phyloP scores from a whole-genome alignment of 37 sponge, comb jelly and placozoan genomes.

The Spongilla lacustris region DNA sequence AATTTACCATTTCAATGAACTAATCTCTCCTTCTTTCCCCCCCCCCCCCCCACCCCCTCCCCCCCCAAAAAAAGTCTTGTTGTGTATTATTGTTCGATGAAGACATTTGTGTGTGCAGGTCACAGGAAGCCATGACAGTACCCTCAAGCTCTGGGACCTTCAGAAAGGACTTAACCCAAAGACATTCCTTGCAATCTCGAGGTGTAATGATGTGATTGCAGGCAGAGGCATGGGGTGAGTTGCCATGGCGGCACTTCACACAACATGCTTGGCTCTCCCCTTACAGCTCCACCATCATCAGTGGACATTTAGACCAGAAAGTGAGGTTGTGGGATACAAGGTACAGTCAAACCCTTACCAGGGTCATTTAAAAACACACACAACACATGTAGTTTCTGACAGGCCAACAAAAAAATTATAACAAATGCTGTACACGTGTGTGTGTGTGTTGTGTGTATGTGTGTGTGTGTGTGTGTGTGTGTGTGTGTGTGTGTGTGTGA shows the following conservation, averaged over 20 bases:
- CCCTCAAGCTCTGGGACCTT: conserved; percentile 96
- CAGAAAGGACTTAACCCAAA: conserved; percentile 58
- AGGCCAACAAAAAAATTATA: no score
- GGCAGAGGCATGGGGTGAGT: conserved; percentile 76
- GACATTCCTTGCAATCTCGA: conserved; percentile 94
- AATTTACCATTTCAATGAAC: no score
- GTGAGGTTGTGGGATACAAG: conserved; percentile 93
- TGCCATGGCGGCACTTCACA: neutral
- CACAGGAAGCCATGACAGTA: conserved; percentile 94
- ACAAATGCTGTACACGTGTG: no score
- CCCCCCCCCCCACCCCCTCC: conserved; percentile 15
- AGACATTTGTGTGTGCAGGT: conserved; percentile 34
- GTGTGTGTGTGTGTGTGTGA: no score
- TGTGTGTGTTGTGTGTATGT: no score
- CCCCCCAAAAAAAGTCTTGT: no score
- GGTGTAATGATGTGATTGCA: conserved; percentile 91
- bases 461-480: no score
- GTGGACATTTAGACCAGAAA: conserved; percentile 92
- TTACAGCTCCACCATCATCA: conserved; percentile 71
- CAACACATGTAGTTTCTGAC: no score
- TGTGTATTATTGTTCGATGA: no score
- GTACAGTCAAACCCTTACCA: no score
- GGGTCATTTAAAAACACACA: no score
- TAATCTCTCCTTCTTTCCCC: no score
- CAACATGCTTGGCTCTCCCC: neutral